These are phyloP conservation scores for Nasonia giraulti DNA, from an alignment of 1,140 invertebrate species.

Conservation along the genomic window DNA sequence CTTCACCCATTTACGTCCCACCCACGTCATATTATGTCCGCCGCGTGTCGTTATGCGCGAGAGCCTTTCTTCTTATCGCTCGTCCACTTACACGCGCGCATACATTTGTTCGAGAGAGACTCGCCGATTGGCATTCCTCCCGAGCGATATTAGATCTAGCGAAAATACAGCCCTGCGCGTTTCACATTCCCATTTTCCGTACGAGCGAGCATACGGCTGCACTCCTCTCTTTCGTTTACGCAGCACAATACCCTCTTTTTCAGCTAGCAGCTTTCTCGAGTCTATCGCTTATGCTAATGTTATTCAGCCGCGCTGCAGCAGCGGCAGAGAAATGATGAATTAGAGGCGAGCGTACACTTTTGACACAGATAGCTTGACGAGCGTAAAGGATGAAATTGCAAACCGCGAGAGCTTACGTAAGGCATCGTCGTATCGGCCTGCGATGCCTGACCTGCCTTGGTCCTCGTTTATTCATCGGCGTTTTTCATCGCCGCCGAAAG, in stretches of 20 bases:
- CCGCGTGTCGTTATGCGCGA: neutral
- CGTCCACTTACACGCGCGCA: neutral
- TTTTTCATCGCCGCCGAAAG: neutral
- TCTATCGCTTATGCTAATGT: constrained; percentile 33
- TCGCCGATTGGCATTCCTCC: neutral
- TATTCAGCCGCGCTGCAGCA: neutral
- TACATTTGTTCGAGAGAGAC: neutral
- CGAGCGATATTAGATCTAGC: neutral
- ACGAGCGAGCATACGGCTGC: constrained; percentile 5
- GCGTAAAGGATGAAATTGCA: constrained; percentile 45
- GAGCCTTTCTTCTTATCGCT: neutral
- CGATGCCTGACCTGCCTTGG: neutral
- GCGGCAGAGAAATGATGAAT: constrained; percentile 17
- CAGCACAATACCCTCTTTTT: constrained; percentile 23
- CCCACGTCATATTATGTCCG: constrained; percentile 57
- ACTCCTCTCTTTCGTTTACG: neutral
- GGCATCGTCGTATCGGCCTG: neutral
- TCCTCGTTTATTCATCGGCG: too few species aligned
- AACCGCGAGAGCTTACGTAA: constrained; percentile 8
- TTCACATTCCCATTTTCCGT: constrained; percentile 28
- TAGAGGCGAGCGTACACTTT: constrained; percentile 3
- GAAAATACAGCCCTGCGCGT: neutral
- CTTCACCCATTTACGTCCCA: constrained; percentile 66
- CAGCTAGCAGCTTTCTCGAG: neutral
- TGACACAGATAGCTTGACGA: constrained; percentile 41